Conservation (phyloP, 1,140 invertebrate species). For the Ruditapes philippinarum region DNA sequence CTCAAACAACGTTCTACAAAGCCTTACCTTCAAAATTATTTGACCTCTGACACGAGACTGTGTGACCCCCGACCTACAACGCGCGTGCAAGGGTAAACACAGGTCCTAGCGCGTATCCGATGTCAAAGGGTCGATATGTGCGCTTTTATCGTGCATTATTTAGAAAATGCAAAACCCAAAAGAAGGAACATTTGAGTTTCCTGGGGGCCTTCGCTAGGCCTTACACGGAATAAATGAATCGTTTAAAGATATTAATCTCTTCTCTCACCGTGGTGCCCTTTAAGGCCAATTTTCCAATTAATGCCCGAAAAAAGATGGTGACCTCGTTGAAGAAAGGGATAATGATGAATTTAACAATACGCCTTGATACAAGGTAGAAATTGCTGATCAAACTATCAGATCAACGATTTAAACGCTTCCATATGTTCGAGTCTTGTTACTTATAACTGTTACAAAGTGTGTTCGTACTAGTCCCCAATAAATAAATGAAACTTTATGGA, state of each 20-base stretch:
- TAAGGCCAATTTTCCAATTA: slow-evolving; percentile 54
- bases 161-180: not conserved
- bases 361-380: no score
- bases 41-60: slow-evolving; percentile 27
- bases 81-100: slow-evolving; percentile 43
- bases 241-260: slow-evolving; percentile 26
- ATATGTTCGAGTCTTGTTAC: no score
- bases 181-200: not conserved
- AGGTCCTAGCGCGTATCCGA: slow-evolving; percentile 3
- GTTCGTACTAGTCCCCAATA: no score
- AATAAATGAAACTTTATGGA: no score
- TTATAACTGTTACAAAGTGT: no score
- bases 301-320: slow-evolving; percentile 29
- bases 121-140: slow-evolving; percentile 30
- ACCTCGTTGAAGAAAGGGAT: not conserved
- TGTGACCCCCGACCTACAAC: slow-evolving; percentile 12
- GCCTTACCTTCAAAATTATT: not conserved
- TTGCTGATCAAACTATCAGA: no score
- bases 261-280: slow-evolving; percentile 26
- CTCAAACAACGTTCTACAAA: not conserved
- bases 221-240: slow-evolving; percentile 37
- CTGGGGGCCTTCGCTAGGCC: not conserved
- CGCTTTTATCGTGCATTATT: slow-evolving; percentile 25
- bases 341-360: no score
- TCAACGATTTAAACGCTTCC: no score